Percentiles rank a stretch among this genome's conserved stretches.
Evolutionary conservation across 1,140 invertebrate genomes (phyloP).

Genomic region (Adoxophyes honmai): DNA sequence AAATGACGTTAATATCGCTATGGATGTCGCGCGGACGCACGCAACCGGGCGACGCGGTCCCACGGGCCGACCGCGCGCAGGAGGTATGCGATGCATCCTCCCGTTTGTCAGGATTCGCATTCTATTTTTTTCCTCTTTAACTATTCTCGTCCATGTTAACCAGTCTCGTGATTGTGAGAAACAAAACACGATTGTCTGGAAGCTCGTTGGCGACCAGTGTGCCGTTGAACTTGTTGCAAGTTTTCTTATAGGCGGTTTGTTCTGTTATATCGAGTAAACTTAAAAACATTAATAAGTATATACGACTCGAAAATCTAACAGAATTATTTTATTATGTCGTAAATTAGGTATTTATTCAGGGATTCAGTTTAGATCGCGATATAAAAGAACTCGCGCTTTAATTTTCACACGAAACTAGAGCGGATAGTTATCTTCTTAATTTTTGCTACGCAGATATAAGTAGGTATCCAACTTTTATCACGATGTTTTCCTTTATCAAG

Average conservation of each 20-base stretch:
- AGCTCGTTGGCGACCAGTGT: slow-evolving; percentile 20
- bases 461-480: no score
- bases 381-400: no score
- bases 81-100: slow-evolving; percentile 42
- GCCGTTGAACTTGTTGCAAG: slow-evolving; percentile 25
- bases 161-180: slow-evolving; percentile 62
- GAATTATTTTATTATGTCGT: no score
- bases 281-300: no score
- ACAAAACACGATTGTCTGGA: slow-evolving; percentile 32
- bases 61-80: slow-evolving; percentile 40
- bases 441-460: no score
- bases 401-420: no score
- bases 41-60: slow-evolving; percentile 24
- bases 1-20: slow-evolving; percentile 17
- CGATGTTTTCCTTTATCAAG: no score
- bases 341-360: no score
- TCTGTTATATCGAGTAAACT: no score
- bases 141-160: slow-evolving; percentile 25
- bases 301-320: no score
- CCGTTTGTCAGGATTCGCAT: slow-evolving; percentile 46
- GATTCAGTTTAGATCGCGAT: no score
- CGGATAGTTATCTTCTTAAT: no score
- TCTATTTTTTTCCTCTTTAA: slow-evolving; percentile 49
- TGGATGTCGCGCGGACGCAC: slow-evolving; percentile 23
- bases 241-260: slow-evolving; percentile 20